A percentile compares a stretch with the other conserved stretches of the same genome.
Conservation (phyloP, 2,113 vertebrate genomes). For the Planiliza haematocheilus region DNA sequence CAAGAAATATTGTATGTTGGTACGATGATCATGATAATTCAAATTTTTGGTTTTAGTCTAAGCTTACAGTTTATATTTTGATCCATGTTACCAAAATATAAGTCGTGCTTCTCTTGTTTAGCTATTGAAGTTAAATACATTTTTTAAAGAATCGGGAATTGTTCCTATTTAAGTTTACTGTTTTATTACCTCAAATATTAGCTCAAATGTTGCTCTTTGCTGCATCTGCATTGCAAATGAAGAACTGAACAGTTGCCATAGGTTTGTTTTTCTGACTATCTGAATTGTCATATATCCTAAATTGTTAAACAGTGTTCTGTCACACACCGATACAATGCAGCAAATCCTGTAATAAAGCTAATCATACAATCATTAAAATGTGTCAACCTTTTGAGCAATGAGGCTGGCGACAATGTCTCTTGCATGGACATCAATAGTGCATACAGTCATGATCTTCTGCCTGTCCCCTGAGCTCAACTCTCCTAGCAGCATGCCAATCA, state of each 20-base stretch:
- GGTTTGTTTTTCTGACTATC: too few relatives aligned
- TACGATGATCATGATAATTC: neutral
- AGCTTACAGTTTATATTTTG: neutral
- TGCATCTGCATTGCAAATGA: neutral
- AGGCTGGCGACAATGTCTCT: constrained; percentile 86
- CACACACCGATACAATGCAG: neutral
- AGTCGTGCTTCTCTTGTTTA: too few relatives aligned
- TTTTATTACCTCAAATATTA: too few relatives aligned
- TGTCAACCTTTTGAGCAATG: constrained; percentile 84
- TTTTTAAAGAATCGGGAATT: neutral
- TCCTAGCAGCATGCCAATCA: constrained; percentile 86
- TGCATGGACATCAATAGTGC: constrained; percentile 85
- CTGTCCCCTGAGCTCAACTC: constrained; percentile 82
- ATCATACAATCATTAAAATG: neutral
- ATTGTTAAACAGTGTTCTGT: neutral
- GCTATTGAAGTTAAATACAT: neutral
- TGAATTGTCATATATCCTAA: too few relatives aligned
- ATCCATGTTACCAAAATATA: neutral
- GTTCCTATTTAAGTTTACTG: neutral
- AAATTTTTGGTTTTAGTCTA: constrained; percentile 1
- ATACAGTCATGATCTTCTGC: constrained; percentile 90
- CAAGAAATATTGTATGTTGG: neutral
- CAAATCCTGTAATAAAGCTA: neutral
- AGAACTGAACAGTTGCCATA: neutral
- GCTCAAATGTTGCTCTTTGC: too few relatives aligned